Evolutionary conservation across 2,888 invertebrate genomes (phyloP), one percentile per base, ranked within the genome.

Genomic region (Diaperis boleti): DNA sequence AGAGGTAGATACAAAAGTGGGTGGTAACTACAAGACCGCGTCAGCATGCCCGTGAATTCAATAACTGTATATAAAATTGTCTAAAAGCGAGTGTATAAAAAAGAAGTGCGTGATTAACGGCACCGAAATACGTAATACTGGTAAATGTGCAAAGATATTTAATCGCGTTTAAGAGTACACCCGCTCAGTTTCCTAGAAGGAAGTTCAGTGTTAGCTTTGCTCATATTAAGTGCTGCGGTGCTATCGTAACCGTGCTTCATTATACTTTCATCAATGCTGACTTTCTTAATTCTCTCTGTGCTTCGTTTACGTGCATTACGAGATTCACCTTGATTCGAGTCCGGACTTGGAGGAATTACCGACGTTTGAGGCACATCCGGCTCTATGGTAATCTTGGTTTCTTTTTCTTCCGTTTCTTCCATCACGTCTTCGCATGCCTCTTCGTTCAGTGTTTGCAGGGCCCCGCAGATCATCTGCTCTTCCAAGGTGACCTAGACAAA

Each of bases 381-480:
- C 14, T 76, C 77, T 3, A 74, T 74, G 1, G 71, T 69, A 18
- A 75, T 72, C 11, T 73, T 72, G 1, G 71, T 67, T 4, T 79
- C 79, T 66, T 78, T 67, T 2, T 79, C 79, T 66, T 79, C 81
- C 0, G 82, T 81, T 74, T 84, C 92, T 78, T 92, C 92, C 70
- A 92, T 82, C 37, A 95, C 94, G 83, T 96, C 95, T 83, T 96
- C 95, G 80, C 92, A 89, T 4, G 95, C 95, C 82, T 95, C 95
- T 83, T 96, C 95, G 82, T 94, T 96, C 22, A 96, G 84, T 0
- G 95, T 94, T 82, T 95, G 95, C 62, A 96, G 83, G 1, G 95
- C 95, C 65, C 95, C 95, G 82, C 94, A 94, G 70, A 96, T 95
- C 94, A 95, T 94, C 82, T 95, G 95, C 79, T 96, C 95, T 82